Evolutionary conservation across 2,888 invertebrate genomes (phyloP), one percentile per base, ranked within the genome.

Genomic region (Morpho achilles): DNA sequence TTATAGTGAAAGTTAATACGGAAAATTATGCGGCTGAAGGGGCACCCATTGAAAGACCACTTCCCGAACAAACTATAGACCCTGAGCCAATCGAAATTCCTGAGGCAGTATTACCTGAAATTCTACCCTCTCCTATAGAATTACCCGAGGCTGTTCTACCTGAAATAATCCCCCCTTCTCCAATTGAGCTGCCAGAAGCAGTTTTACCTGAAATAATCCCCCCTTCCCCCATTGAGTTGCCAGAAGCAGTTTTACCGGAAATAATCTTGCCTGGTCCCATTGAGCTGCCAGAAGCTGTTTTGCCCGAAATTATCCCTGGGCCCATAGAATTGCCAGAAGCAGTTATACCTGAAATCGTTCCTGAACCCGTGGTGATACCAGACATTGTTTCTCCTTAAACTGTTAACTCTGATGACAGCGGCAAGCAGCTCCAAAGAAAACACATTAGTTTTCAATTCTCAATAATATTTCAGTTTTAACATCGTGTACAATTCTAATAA

Each of bases 1-100:
- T 70, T 48, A 73, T 80, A 62, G 74, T 83, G 46, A 82, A 81
- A 68, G 66, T 81, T n/a, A 73, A 77, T 46, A 73, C 72, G 40
- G 47, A 16, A 7, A 22, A 69, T 69, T 8, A 43, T 41, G 45
- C 50, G 23, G 23, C 44, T 52, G 44, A 45, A 52, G 52, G 50
- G 16, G 40, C 5, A 7, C 9, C 4, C 10, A 45, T 45, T 45
- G 45, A 10, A 7, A 45, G 45, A 45, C 45, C 45, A 1, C 2
- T 45, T 10, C 45, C 45, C 2, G 45, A 45, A 2, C 45, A 8
- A 10, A 9, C 43, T 9, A 9, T 43, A 9, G 10, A 45, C 9
- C 45, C 45, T 45, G 50, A 50, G 50, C 41, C 40, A 2, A 23
- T 47, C 8, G 22, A 32, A 32, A 32, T 32, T 32, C n/a, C 10